These are phyloP conservation scores for Leptinotarsa lineolata DNA, from an alignment of 1,140 invertebrate species.

Conservation along the genomic window DNA sequence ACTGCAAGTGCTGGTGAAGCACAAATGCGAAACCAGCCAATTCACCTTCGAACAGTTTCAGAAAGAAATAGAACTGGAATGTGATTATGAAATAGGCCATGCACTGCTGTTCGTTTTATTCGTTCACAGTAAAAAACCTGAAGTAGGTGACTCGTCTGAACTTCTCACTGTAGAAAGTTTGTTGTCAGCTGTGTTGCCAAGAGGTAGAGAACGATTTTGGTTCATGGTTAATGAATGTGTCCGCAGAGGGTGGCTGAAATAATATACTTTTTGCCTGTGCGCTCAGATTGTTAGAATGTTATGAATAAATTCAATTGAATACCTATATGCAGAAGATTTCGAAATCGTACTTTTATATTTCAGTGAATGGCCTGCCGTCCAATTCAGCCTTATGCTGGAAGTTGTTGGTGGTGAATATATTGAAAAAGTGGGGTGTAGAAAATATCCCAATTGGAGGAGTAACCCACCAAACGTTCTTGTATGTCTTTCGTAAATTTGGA, in stretches of 20 bases:
- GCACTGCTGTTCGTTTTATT: not conserved
- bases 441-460: too few species aligned
- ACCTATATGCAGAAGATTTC: too few species aligned
- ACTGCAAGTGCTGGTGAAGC: not conserved
- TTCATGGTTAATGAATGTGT: constrained; percentile 19
- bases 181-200: not conserved
- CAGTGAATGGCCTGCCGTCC: too few species aligned
- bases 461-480: too few species aligned
- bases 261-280: not conserved
- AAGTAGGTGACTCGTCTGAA: not conserved
- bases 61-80: constrained; percentile 5
- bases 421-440: too few species aligned
- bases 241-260: constrained; percentile 18
- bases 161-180: constrained; percentile 4
- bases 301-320: too few species aligned
- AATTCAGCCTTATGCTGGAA: too few species aligned
- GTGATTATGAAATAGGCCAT: not conserved
- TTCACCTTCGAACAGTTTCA: not conserved
- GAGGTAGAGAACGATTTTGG: constrained; percentile 3
- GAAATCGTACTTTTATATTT: too few species aligned
- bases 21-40: not conserved
- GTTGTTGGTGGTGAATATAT: too few species aligned
- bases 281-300: too few species aligned
- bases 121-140: not conserved
- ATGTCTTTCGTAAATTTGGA: too few species aligned